Percentiles rank a stretch among this genome's conserved stretches.
These are phyloP conservation scores for Caranx ignobilis DNA, from an alignment of 2,113 vertebrate species.

Conservation along the genomic window DNA sequence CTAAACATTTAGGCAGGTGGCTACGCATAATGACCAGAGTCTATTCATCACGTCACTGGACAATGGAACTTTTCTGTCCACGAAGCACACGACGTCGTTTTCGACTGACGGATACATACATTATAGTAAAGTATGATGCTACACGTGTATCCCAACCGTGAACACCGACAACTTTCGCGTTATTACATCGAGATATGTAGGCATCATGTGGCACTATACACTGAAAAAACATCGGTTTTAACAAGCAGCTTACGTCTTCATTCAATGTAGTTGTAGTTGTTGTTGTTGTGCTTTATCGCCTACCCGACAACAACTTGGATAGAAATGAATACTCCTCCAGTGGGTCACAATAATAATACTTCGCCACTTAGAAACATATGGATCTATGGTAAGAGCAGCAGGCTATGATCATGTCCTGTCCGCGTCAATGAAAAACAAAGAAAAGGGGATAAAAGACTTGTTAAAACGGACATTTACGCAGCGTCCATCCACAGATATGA, in stretches of 20 bases:
- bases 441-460: conserved; percentile 20
- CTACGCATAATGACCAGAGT: conserved; percentile 49
- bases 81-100: conserved; percentile 64
- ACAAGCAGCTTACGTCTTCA: conserved; percentile 31
- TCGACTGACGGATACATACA: conserved; percentile 43
- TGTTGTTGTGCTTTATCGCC: background rate
- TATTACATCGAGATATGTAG: conserved; percentile 78
- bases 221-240: conserved; percentile 59
- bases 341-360: conserved; percentile 22
- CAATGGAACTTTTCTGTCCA: conserved; percentile 49
- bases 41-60: conserved; percentile 63
- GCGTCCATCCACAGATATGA: conserved; percentile 72
- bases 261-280: background rate
- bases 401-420: background rate
- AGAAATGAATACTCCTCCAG: conserved; percentile 22
- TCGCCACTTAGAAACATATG: background rate
- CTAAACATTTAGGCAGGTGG: conserved; percentile 45
- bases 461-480: conserved; percentile 62
- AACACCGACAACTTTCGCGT: conserved; percentile 55
- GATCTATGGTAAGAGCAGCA: conserved; percentile 3
- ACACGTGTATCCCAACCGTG: conserved; percentile 56
- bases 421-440: background rate
- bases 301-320: background rate
- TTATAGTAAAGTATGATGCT: conserved; percentile 46
- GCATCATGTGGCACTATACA: conserved; percentile 51